These are phyloP conservation scores for Acestrorhynchus altus DNA, from an alignment of 2,797 vertebrate species.

Conservation along the genomic window DNA sequence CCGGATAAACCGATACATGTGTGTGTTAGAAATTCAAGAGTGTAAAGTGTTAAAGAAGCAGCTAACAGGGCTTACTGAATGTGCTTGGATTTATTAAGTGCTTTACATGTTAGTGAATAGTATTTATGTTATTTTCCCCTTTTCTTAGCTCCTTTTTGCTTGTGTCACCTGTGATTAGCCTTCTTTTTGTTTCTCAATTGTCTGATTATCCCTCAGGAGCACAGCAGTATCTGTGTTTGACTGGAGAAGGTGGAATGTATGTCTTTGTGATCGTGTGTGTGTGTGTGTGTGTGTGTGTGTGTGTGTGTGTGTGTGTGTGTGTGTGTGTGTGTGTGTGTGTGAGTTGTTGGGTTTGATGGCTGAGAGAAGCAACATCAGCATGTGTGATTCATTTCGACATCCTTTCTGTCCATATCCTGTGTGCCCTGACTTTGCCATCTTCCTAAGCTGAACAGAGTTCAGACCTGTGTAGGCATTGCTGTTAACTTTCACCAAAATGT, in stretches of 20 bases:
- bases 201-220: slow-evolving; percentile 5
- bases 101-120: slow-evolving; percentile 29
- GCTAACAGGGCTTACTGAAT: slow-evolving; percentile 5
- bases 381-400: slow-evolving; percentile 46
- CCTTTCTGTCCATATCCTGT: slow-evolving; percentile 45
- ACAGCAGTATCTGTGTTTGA: slow-evolving; percentile 37
- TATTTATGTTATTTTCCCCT: slow-evolving; percentile 52
- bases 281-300: slow-evolving; percentile 34
- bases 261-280: slow-evolving; percentile 39
- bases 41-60: not conserved
- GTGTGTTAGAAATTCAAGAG: slow-evolving; percentile 1
- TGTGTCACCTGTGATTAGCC: slow-evolving; percentile 53
- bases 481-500: slow-evolving; percentile 5
- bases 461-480: slow-evolving; percentile 8
- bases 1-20: slow-evolving; percentile 46
- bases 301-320: slow-evolving; percentile 39
- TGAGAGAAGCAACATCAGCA: slow-evolving; percentile 42
- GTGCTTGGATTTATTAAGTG: slow-evolving; percentile 4
- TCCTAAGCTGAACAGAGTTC: slow-evolving; percentile 21
- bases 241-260: slow-evolving; percentile 40
- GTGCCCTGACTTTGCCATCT: slow-evolving; percentile 37
- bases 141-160: slow-evolving; percentile 57
- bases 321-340: slow-evolving; percentile 34
- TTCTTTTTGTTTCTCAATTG: not conserved
- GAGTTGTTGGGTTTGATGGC: slow-evolving; percentile 46